These are phyloP conservation scores for Lycaena phlaeas DNA, from an alignment of 2,888 invertebrate genomes.

Conservation along the genomic window DNA sequence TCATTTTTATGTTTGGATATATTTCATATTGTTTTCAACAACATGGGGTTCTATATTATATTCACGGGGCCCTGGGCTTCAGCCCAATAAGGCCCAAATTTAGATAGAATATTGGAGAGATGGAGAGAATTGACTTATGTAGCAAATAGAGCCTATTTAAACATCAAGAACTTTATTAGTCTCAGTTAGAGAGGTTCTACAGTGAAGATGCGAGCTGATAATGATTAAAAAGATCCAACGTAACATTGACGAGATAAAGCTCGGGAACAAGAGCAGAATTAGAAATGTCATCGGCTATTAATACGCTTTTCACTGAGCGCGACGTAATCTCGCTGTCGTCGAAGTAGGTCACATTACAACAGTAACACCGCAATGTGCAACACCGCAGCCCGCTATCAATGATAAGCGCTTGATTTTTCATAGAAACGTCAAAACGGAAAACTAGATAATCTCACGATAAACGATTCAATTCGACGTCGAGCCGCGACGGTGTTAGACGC, in stretches of 20 bases:
- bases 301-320: conserved; percentile 30
- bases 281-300: conserved; percentile 50
- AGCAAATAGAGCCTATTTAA: too few species aligned
- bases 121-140: too few species aligned
- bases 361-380: conserved; percentile 21
- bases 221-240: too few species aligned
- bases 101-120: too few species aligned
- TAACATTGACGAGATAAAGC: conserved; percentile 6
- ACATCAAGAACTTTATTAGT: too few species aligned
- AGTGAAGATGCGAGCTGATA: too few species aligned
- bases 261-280: conserved; percentile 26
- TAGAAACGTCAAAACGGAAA: conserved; percentile 21
- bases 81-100: too few species aligned
- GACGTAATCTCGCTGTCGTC: conserved; percentile 29
- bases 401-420: conserved; percentile 49
- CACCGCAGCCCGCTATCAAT: conserved; percentile 14
- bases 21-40: too few species aligned
- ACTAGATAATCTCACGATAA: conserved; percentile 31
- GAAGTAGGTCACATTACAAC: conserved; percentile 54
- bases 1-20: too few species aligned
- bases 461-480: conserved; percentile 39
- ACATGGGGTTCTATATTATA: too few species aligned
- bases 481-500: conserved; percentile 44
- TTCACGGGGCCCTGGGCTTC: too few species aligned
- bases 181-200: too few species aligned